Evolutionary conservation across 2,888 invertebrate species (phyloP), one percentile per base, ranked within the genome.

Genomic region (Eupsilia transversa): DNA sequence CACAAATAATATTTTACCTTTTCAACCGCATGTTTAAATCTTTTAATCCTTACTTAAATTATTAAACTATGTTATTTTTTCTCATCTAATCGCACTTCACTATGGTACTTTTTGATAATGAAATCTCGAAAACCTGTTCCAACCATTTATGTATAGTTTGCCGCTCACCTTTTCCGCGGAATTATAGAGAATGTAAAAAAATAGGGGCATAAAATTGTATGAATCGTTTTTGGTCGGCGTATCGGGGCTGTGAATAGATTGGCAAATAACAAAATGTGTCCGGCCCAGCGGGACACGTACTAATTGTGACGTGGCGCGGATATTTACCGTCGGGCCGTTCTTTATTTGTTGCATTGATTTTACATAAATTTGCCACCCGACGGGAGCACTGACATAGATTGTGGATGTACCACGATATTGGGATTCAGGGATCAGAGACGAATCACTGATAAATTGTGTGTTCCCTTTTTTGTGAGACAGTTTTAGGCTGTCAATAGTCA

Each of bases 251-350:
- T 71, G 77, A 80, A 86, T 86, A 86, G 82, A 88, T 88, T 85
- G 86, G 87, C 82, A 86, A 89, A 89, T 82, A 90, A 85, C 85
- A 87, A 87, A 90, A 88, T 81, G 84, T 80, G 86, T 83, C 74
- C 79, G 82, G 79, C 87, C 86, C 89, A 85, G 84, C 86, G 90
- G 90, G 92, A 87, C 72, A 77, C 83, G 70, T 80, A 85, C 90
- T 93, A 93, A 93, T 93, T 92, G 93, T 91, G 89, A 90, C 89
- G 87, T 87, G 88, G 82, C 83, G 86, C 87, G 88, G 84, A 86
- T 90, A 91, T 92, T 90, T 91, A 90, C 87, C 82, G 86, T 79
- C 88, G 84, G 85, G 83, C 81, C 84, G 81, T 88, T 89, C 88
- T 93, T 91, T 92, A 91, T 91, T 87, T 88, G 87, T 85, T 87